Conservation (phyloP, 2,888 invertebrate species). For the Sminthurinus aureus region DNA sequence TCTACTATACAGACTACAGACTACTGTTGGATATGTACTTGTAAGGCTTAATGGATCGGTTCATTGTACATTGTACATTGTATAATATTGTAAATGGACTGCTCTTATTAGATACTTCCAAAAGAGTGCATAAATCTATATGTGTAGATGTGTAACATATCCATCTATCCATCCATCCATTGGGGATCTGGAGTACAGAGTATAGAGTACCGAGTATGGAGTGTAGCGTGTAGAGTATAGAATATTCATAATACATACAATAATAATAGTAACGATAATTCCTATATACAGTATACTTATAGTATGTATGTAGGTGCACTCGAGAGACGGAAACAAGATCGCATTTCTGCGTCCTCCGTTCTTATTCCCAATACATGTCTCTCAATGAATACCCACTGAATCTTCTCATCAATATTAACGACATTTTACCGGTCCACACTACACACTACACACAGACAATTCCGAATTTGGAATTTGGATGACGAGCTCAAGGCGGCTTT, state of each 20-base stretch:
- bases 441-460: neutral
- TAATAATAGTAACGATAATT: too few species aligned
- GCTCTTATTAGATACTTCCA: neutral
- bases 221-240: too few species aligned
- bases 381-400: neutral
- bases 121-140: neutral
- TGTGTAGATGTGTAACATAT: too few species aligned
- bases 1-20: neutral
- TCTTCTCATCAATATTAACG: slow-evolving; percentile 24
- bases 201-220: too few species aligned
- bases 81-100: neutral
- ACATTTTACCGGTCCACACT: slow-evolving; percentile 14
- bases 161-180: too few species aligned
- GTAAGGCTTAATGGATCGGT: neutral
- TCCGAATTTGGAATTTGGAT: neutral
- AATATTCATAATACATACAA: too few species aligned
- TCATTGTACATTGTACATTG: too few species aligned
- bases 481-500: neutral
- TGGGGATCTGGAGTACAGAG: too few species aligned
- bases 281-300: too few species aligned
- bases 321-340: neutral
- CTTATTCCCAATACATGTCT: neutral
- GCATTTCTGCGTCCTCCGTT: slow-evolving; percentile 18
- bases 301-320: neutral
- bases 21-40: neutral